Evolutionary conservation across 2,888 invertebrate genomes (phyloP).

Genomic region (Ennomos fuscantarius): DNA sequence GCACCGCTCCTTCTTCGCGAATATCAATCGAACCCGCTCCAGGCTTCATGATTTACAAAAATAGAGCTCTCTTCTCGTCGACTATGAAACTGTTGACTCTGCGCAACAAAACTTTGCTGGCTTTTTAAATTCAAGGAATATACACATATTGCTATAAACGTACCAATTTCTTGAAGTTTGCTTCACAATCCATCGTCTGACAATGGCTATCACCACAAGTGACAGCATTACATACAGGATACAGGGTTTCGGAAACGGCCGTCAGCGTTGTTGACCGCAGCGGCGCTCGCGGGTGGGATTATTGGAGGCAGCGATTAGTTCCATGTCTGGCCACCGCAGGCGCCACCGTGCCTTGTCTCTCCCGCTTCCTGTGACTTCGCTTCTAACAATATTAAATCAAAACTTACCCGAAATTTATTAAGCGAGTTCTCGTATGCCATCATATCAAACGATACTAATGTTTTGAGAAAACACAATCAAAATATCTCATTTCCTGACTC

Average conservation of each 20-base stretch:
- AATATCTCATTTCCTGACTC: conserved; percentile 16
- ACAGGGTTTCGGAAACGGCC: conserved; percentile 7
- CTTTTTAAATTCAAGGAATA: too few relatives aligned
- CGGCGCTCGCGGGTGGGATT: too few relatives aligned
- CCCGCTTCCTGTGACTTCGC: conserved; percentile 5
- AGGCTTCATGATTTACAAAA: conserved; percentile 23
- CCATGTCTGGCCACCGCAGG: too few relatives aligned
- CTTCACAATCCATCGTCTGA: neutral
- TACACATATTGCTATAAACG: too few relatives aligned
- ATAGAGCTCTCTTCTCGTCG: conserved; percentile 11
- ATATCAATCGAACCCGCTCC: conserved; percentile 30
- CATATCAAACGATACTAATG: conserved; percentile 37
- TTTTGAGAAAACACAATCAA: conserved; percentile 34
- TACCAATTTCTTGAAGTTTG: neutral
- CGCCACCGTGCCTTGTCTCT: neutral
- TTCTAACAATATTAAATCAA: conserved; percentile 36
- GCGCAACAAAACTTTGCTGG: neutral
- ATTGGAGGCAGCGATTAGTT: too few relatives aligned
- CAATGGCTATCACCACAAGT: neutral
- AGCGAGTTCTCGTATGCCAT: conserved; percentile 36
- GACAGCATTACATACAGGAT: conserved; percentile 1
- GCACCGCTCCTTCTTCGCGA: conserved; percentile 21
- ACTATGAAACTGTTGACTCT: conserved; percentile 9
- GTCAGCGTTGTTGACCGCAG: neutral
- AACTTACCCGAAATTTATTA: conserved; percentile 42